Conservation (phyloP, 2,888 invertebrate genomes). For the Brachyptera putata region DNA sequence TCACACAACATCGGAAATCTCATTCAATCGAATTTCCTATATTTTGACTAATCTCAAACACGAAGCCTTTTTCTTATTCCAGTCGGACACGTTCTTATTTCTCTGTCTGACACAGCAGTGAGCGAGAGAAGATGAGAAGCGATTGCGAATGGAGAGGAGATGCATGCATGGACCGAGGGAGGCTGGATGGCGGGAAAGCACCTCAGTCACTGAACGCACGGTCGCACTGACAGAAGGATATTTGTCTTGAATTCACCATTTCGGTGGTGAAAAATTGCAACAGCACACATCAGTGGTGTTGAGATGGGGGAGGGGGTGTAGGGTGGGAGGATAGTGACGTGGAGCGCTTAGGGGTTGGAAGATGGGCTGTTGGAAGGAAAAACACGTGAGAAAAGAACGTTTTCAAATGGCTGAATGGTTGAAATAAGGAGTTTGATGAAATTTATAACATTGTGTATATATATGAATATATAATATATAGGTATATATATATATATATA, state of each 20-base stretch:
- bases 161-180: too few relatives aligned
- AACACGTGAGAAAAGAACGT: not conserved
- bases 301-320: not conserved
- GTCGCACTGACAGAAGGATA: slow-evolving; percentile 11
- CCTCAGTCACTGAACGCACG: not conserved
- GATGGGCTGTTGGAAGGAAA: slow-evolving; percentile 7
- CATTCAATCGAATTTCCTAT: too few relatives aligned
- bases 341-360: slow-evolving; percentile 4
- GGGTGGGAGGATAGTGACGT: not conserved
- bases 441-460: slow-evolving; percentile 12
- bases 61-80: too few relatives aligned
- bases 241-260: slow-evolving; percentile 26
- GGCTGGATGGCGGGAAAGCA: not conserved
- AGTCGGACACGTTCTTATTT: too few relatives aligned
- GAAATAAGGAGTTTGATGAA: slow-evolving; percentile 4
- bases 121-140: too few relatives aligned
- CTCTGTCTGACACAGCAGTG: too few relatives aligned
- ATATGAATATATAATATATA: too few relatives aligned
- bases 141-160: too few relatives aligned
- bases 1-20: too few relatives aligned
- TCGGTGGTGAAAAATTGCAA: slow-evolving; percentile 19
- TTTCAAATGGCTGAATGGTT: slow-evolving; percentile 8
- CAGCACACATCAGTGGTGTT: slow-evolving; percentile 15
- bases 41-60: too few relatives aligned
- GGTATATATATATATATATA: too few relatives aligned